These are phyloP conservation scores for Bergia sp. DNA, from an alignment of 92 coral and sea anemone genomes.

Conservation along the genomic window DNA sequence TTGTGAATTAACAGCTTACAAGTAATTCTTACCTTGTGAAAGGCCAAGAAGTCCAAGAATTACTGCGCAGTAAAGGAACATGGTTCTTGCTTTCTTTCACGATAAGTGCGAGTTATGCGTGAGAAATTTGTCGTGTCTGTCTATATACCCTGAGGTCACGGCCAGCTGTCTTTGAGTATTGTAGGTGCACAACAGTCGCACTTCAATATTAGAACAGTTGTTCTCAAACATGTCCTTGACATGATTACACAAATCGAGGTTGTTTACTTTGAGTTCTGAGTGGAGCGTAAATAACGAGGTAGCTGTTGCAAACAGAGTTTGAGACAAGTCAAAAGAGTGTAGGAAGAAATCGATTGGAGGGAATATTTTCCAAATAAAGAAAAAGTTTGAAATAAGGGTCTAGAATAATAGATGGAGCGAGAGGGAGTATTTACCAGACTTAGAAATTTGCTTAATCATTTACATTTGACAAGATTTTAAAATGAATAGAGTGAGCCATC, in stretches of 20 bases:
- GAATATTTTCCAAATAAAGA: no score
- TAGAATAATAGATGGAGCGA: no score
- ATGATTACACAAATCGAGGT: not conserved
- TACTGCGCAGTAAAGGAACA: conserved; percentile 15
- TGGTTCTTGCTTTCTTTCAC: conserved; percentile 10
- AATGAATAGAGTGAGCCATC: no score
- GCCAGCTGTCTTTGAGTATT: not conserved
- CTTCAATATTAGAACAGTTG: conserved; percentile 5
- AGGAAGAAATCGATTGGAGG: not conserved
- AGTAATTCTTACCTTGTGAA: conserved; percentile 13
- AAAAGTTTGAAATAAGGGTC: no score
- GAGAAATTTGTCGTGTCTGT: not conserved
- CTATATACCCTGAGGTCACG: not conserved
- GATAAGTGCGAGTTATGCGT: not conserved
- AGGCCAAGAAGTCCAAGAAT: conserved; percentile 3
- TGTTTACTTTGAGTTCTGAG: not conserved
- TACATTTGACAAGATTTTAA: no score
- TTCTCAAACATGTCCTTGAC: not conserved
- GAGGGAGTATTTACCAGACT: no score
- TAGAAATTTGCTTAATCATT: no score
- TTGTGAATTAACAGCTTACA: not conserved
- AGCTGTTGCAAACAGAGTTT: not conserved
- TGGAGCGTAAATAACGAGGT: not conserved
- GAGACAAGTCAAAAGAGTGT: not conserved
- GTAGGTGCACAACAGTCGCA: not conserved